Base-by-base conservation (phyloP, 1,140 invertebrate species). In the Eubasilissa regina region DNA sequence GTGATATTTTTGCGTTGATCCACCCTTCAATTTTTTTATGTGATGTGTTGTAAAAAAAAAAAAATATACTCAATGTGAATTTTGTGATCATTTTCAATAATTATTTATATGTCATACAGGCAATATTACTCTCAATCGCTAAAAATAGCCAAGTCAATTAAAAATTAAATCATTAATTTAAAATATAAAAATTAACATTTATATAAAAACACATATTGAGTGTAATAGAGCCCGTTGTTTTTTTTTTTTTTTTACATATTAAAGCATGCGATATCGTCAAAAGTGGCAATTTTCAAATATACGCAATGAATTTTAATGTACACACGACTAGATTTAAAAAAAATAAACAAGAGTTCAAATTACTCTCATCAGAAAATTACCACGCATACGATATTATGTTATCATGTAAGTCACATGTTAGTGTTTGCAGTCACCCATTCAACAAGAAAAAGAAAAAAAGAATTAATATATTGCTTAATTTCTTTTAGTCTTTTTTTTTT, bases 371-470 rank as follows among this genome's bases (percentile, higher is more conserved):
- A 35, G 25, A 73, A 9, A 25, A 73, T 48, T 15, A 15, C 10
- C 66, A 19, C 66, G 11, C 66, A 70, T 17, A 70, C 7, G 13
- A 21, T 70, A 0, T 53, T 17, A 15, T 55, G 21, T 19, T 53
- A 73, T 73, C 53, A 53, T 19, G n/a, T 53, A 35, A 53, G 51
- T 75, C 17, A 75, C 73, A 75, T 44, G 43, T 75, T 60, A 58
- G 44, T 70, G 3, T 70, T 70, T 75, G 80, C 80, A 81, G 43
- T 78, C 80, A 81, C 80, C 79, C 80, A 81, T 81, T 81, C 76
- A 81, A 81, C 77, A 53, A 60, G 21, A 64, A 60, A 74, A 58
- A 56, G 51, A 70, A 48, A 70, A 21, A 70, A 15, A 44, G 4
- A 68, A 15, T 45, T 11, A 17, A n/a, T 45, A 68, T 45, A 11